phyloP scores from a whole-genome alignment of 2,113 vertebrate genomes.

The Noturus placidus region DNA sequence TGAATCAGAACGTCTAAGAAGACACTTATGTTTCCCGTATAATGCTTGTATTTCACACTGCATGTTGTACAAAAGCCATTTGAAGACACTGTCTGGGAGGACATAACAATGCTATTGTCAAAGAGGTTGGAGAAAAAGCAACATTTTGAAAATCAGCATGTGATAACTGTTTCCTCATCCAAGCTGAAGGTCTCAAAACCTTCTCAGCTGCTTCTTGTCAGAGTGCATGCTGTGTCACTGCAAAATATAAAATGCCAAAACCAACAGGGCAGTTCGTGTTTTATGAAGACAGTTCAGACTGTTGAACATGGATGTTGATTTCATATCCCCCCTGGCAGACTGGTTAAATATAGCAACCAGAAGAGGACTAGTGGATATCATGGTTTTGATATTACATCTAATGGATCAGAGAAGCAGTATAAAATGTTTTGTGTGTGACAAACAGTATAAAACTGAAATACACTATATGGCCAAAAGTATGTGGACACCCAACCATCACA shows the following conservation, averaged over 20 bases:
- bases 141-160: constrained; percentile 31
- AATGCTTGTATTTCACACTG: neutral
- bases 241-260: constrained; percentile 7
- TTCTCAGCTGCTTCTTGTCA: constrained; percentile 3
- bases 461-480: neutral
- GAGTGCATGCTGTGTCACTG: constrained; percentile 6
- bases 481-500: neutral
- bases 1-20: neutral
- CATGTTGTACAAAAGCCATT: constrained; percentile 1
- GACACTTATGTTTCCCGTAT: neutral
- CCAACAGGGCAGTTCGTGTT: neutral
- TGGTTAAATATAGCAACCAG: neutral
- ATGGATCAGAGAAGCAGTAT: neutral
- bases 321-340: neutral
- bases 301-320: neutral
- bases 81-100: constrained; percentile 11
- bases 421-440: neutral
- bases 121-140: constrained; percentile 1
- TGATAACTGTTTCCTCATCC: constrained; percentile 21
- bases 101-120: neutral
- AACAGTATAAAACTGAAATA: neutral
- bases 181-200: neutral
- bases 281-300: neutral
- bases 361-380: neutral
- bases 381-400: neutral